These are phyloP conservation scores for Mythimna vitellina DNA, from an alignment of 2,888 invertebrate genomes.

Conservation along the genomic window DNA sequence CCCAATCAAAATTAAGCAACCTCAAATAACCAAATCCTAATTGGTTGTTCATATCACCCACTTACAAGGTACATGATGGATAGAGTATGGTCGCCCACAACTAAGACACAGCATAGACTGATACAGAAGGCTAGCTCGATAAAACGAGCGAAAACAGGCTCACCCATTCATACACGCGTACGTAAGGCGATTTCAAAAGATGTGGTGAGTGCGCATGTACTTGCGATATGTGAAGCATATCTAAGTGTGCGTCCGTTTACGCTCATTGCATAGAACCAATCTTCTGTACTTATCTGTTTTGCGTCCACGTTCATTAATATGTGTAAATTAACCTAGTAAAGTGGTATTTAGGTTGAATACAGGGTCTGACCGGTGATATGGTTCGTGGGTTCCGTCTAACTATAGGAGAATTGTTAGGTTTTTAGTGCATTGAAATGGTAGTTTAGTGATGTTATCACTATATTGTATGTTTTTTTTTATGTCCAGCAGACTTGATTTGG, in stretches of 20 bases:
- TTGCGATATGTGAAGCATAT: neutral
- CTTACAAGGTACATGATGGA: constrained; percentile 34
- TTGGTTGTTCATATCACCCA: constrained; percentile 56
- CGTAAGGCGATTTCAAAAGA: neutral
- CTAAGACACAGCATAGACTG: neutral
- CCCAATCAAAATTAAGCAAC: constrained; percentile 44
- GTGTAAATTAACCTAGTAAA: constrained; percentile 72
- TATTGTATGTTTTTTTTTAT: neutral
- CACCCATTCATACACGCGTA: neutral
- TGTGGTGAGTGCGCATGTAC: neutral
- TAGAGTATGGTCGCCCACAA: constrained; percentile 50
- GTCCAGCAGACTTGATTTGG: neutral
- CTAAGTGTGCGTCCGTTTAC: neutral
- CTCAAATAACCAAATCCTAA: constrained; percentile 40
- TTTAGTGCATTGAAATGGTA: constrained; percentile 9
- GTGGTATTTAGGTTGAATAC: constrained; percentile 60
- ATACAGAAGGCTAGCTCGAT: neutral
- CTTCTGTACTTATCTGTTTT: constrained; percentile 1
- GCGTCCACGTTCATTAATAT: constrained; percentile 64
- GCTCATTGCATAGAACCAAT: neutral
- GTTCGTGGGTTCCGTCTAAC: constrained; percentile 36
- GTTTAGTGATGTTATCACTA: constrained; percentile 6
- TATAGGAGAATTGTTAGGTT: constrained; percentile 9
- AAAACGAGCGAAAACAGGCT: neutral
- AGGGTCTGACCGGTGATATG: constrained; percentile 57